Evolutionary conservation across 2,797 vertebrate genomes (phyloP).

Genomic region (Bradypodion ventrale): DNA sequence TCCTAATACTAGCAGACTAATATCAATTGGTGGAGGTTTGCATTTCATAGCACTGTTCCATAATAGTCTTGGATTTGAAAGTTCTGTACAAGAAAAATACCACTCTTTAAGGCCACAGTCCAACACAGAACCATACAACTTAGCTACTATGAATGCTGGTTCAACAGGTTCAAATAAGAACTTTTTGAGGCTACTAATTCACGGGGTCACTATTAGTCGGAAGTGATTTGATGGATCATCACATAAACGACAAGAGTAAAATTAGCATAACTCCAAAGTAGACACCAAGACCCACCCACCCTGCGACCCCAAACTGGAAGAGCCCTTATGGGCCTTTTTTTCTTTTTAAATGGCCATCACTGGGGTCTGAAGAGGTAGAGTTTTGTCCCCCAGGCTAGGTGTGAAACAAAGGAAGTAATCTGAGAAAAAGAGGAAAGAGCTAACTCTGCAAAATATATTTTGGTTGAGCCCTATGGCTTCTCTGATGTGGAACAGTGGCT

Average conservation of each 20-base stretch:
- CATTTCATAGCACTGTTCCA: background rate
- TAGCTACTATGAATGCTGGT: background rate
- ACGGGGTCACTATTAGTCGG: too few relatives aligned
- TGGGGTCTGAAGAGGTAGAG: too few relatives aligned
- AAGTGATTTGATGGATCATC: too few relatives aligned
- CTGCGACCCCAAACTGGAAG: too few relatives aligned
- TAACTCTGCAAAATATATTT: background rate
- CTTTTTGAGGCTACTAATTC: background rate
- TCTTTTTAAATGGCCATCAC: too few relatives aligned
- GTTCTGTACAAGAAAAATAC: background rate
- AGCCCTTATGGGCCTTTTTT: too few relatives aligned
- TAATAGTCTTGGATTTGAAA: background rate
- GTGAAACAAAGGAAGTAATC: background rate
- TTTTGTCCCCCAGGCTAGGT: too few relatives aligned
- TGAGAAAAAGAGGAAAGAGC: background rate
- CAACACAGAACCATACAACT: background rate
- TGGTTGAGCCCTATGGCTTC: background rate
- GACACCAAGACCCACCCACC: too few relatives aligned
- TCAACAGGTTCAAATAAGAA: background rate
- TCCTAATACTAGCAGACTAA: background rate
- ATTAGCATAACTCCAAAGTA: too few relatives aligned
- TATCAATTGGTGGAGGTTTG: background rate
- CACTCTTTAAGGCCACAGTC: background rate
- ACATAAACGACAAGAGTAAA: too few relatives aligned
- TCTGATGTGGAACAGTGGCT: background rate